Evolutionary conservation across 2,797 vertebrate genomes (phyloP).

Genomic region (Triplophysa yarkandensis): DNA sequence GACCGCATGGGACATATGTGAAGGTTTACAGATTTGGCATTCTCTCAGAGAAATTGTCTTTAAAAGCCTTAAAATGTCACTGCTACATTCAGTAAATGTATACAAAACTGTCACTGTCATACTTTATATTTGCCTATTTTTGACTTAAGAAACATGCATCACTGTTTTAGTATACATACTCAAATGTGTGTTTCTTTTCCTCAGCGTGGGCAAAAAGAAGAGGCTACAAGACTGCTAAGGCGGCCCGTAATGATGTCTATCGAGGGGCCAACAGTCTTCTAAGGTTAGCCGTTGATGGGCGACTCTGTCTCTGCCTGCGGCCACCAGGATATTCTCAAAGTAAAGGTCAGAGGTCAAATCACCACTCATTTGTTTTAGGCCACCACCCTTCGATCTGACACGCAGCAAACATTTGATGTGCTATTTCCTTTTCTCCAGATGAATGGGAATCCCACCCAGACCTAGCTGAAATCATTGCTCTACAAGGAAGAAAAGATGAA

Average conservation of each 20-base stretch:
- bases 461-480: slow-evolving; percentile 77
- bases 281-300: slow-evolving; percentile 85
- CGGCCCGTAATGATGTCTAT: slow-evolving; percentile 88
- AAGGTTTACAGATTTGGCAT: slow-evolving; percentile 68
- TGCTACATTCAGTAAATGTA: not conserved
- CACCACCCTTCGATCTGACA: not conserved
- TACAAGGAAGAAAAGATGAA: slow-evolving; percentile 74
- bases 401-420: slow-evolving; percentile 4
- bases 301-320: slow-evolving; percentile 85
- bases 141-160: not conserved
- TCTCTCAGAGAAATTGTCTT: not conserved
- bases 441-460: slow-evolving; percentile 86
- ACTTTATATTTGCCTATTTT: not conserved
- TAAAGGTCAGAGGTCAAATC: slow-evolving; percentile 74
- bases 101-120: not conserved
- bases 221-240: slow-evolving; percentile 90
- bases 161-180: not conserved
- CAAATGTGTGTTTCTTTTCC: not conserved
- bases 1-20: slow-evolving; percentile 93
- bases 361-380: not conserved
- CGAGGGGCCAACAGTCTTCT: slow-evolving; percentile 90
- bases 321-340: slow-evolving; percentile 82
- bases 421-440: slow-evolving; percentile 65
- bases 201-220: slow-evolving; percentile 91
- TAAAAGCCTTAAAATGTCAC: not conserved